phyloP scores from a whole-genome alignment of 2,888 invertebrate genomes.

The Netelia virgata region DNA sequence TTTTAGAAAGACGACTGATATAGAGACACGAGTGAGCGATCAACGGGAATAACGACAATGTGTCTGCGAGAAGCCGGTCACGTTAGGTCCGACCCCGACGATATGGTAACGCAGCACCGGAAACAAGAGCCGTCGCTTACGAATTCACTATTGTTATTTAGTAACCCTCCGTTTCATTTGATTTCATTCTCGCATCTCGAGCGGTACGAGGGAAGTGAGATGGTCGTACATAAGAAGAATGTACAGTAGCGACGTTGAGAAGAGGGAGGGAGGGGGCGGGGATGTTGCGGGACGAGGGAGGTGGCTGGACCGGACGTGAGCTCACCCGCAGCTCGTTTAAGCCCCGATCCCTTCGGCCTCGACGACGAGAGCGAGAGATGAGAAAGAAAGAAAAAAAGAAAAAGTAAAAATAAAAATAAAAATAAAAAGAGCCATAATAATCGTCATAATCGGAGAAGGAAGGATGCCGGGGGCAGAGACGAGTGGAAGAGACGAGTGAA shows the following conservation, averaged over 20 bases:
- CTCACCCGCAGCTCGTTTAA: slow-evolving; percentile 83
- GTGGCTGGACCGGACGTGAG: slow-evolving; percentile 69
- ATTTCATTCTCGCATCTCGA: slow-evolving; percentile 80
- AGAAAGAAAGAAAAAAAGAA: slow-evolving; percentile 55
- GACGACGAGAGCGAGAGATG: slow-evolving; percentile 39
- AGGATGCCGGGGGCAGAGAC: slow-evolving; percentile 40
- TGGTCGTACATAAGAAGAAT: not conserved
- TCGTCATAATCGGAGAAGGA: slow-evolving; percentile 64
- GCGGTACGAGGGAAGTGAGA: slow-evolving; percentile 15
- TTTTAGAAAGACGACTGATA: slow-evolving; percentile 58
- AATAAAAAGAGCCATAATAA: slow-evolving; percentile 59
- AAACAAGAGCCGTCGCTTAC: slow-evolving; percentile 83
- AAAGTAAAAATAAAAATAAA: slow-evolving; percentile 51
- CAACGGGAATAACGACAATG: slow-evolving; percentile 52
- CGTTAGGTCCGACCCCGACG: slow-evolving; percentile 26
- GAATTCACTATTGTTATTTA: slow-evolving; percentile 84
- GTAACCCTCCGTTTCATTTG: slow-evolving; percentile 82
- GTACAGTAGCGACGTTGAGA: not conserved
- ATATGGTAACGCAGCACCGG: slow-evolving; percentile 75
- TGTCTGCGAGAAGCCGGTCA: slow-evolving; percentile 27
- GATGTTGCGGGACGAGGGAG: slow-evolving; percentile 6
- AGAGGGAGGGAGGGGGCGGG: slow-evolving; percentile 52
- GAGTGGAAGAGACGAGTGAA: slow-evolving; percentile 37
- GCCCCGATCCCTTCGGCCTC: slow-evolving; percentile 67
- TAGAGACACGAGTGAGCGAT: slow-evolving; percentile 1